A percentile compares a stretch with the other conserved stretches of the same genome.
phyloP scores from a whole-genome alignment of 2,113 vertebrate genomes.

The Phrynosoma platyrhinos region DNA sequence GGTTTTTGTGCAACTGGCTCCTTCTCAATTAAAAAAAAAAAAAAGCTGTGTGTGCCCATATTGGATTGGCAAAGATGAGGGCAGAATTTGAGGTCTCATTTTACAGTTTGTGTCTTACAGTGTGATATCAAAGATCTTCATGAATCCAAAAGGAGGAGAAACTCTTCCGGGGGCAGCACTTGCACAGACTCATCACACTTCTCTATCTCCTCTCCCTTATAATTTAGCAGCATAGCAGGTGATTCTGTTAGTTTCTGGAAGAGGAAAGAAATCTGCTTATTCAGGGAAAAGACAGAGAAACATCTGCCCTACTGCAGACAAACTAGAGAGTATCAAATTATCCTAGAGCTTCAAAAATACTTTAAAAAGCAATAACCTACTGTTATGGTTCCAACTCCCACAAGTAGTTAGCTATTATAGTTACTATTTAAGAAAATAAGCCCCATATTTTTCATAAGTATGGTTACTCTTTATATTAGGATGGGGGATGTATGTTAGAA shows the following conservation, averaged over 20 bases:
- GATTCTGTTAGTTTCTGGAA: constrained; percentile 34
- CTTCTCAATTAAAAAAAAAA: not conserved
- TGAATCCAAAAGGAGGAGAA: constrained; percentile 20
- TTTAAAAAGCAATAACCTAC: not conserved
- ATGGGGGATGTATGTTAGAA: too few species aligned
- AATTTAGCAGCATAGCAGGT: constrained; percentile 4
- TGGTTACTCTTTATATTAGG: not conserved
- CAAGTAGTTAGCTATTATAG: not conserved
- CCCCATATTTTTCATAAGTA: not conserved
- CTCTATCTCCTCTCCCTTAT: constrained; percentile 13
- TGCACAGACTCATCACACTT: constrained; percentile 21
- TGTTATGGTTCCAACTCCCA: not conserved
- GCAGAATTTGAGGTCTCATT: not conserved
- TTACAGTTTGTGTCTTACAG: not conserved
- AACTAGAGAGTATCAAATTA: not conserved
- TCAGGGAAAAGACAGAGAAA: not conserved
- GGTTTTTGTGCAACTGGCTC: not conserved
- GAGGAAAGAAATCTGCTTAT: not conserved
- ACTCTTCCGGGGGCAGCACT: not conserved
- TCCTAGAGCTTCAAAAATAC: not conserved
- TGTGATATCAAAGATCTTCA: constrained; percentile 11
- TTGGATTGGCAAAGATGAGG: not conserved
- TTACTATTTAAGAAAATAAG: not conserved
- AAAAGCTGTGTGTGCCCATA: not conserved
- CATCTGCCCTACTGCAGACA: not conserved